Percentiles rank a stretch among this genome's conserved stretches.
Conservation (phyloP, 2,113 vertebrate genomes). For the Illadopsis cleaveri region DNA sequence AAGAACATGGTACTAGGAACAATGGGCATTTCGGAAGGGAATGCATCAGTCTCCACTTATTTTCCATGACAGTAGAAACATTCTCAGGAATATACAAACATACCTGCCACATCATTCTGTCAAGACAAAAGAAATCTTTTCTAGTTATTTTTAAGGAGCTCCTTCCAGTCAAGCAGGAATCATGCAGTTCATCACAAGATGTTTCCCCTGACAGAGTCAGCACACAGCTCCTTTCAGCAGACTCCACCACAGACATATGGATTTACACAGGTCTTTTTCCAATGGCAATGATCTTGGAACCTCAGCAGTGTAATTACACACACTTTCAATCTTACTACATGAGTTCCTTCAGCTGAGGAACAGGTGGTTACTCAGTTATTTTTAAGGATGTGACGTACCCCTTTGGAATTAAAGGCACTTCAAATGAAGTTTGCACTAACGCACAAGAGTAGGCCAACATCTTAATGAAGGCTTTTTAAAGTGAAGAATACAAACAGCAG, state of each 20-base stretch:
- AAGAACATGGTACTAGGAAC: background rate
- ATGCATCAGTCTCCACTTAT: background rate
- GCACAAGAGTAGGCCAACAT: background rate
- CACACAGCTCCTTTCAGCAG: background rate
- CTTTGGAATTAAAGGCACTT: background rate
- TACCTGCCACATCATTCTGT: background rate
- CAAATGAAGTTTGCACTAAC: background rate
- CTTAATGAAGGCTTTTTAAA: background rate
- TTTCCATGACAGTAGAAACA: background rate
- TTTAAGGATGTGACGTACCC: background rate
- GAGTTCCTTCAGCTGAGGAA: background rate
- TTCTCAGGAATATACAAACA: background rate
- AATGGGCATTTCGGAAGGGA: background rate
- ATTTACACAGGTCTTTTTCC: background rate
- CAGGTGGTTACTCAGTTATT: background rate
- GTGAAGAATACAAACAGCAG: background rate
- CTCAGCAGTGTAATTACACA: background rate
- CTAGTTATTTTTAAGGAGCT: background rate
- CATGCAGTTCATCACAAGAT: background rate
- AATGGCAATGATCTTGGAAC: fast-evolving
- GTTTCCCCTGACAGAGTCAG: background rate
- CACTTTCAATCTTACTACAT: background rate
- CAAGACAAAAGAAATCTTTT: background rate
- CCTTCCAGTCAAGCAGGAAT: background rate
- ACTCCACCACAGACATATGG: background rate